Base-by-base conservation (phyloP, 2,888 invertebrate genomes). In the Seira ritae region DNA sequence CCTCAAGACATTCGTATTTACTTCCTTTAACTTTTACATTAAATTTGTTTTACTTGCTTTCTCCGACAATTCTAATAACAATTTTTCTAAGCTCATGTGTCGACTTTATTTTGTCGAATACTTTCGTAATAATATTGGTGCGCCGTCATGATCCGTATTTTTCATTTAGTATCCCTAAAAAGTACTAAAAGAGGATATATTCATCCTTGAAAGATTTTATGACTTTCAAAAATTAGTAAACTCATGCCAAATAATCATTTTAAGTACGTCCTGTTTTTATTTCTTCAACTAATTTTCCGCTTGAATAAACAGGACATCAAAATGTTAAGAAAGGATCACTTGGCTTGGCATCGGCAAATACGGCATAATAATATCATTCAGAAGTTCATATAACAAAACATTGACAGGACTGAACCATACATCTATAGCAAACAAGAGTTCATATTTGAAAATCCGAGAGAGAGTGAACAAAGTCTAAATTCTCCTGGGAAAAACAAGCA, bases 201-300 rank as follows among this genome's bases (percentile, higher is more conserved):
- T 4, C 12, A 42, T 42, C 4, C 6, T 42, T 42, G 42, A 42
- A 42, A 42, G 4, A 8, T 8, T 42, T 42, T 42, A 42, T 42
- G 42, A 42, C 4, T 8, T 42, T 8, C 12, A 42, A 12, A 42
- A 8, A 12, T 42, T 4, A 42, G 42, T 12, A n/a, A n/a, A n/a
- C n/a, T n/a, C n/a, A n/a, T 42, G 42, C 42, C 42, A 42, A 42
- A 42, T 8, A 42, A 42, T 42, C 4, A 12, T 42, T n/a, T n/a
- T n/a, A n/a, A n/a, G 42, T 42, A 42, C 42, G 12, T 8, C 12
- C 12, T 42, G 4, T 8, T 8, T 12, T 8, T 42, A 8, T 42
- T 42, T 80, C 46, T 80, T 23, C 65, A 72, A 42, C 80, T 71
- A 81, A 81, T 81, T 81, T 81, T 81, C 66, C 70, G 65, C 62